A percentile compares a stretch with the other conserved stretches of the same genome.
Conservation (phyloP, 2,888 invertebrate species). For the Dioctria linearis region DNA sequence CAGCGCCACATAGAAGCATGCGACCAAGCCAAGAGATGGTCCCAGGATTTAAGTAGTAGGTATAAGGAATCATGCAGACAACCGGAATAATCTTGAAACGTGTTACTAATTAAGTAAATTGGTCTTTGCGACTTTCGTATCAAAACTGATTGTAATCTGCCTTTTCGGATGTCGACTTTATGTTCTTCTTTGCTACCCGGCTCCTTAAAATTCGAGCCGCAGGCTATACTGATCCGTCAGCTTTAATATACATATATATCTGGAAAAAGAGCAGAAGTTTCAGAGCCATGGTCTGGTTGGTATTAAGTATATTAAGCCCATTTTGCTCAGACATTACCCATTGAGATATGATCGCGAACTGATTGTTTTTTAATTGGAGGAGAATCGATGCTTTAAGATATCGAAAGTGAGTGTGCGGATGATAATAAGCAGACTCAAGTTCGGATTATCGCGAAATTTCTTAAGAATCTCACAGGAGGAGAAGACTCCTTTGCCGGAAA, state of each 20-base stretch:
- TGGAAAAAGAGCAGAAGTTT: not conserved
- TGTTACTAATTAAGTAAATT: conserved; percentile 55
- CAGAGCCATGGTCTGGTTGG: not conserved
- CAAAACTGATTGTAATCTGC: conserved; percentile 43
- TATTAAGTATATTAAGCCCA: conserved; percentile 6
- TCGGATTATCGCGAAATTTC: conserved; percentile 7
- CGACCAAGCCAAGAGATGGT: not conserved
- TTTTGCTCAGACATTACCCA: conserved; percentile 27
- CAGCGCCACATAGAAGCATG: not conserved
- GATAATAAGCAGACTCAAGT: not conserved
- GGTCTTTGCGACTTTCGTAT: conserved; percentile 28
- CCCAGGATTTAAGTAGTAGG: conserved; percentile 23
- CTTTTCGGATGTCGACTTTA: conserved; percentile 51
- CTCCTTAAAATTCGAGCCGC: not conserved
- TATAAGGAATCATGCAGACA: conserved; percentile 29
- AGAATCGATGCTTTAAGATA: conserved; percentile 33
- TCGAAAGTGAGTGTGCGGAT: conserved; percentile 13
- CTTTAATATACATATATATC: not conserved
- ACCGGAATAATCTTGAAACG: conserved; percentile 51
- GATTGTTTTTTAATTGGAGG: conserved; percentile 52
- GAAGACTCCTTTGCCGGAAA: not conserved
- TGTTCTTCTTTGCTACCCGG: conserved; percentile 6
- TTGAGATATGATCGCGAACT: conserved; percentile 42
- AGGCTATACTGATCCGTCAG: not conserved
- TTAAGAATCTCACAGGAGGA: not conserved